Evolutionary conservation across 2,113 vertebrate species (phyloP).

Genomic region (Epinephelus lanceolatus): DNA sequence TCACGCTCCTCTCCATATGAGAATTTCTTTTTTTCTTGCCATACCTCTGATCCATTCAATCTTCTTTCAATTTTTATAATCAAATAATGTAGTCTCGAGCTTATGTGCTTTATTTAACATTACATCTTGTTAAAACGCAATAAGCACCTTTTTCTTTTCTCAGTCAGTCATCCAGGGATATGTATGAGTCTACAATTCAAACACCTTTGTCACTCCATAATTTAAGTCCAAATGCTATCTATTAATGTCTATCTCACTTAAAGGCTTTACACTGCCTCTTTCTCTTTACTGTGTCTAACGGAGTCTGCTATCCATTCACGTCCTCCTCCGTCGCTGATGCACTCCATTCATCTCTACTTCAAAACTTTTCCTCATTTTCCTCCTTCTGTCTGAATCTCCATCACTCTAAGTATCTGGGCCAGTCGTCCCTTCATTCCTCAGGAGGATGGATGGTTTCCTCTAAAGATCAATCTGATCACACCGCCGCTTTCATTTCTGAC

Average conservation of each 20-base stretch:
- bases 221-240: constrained; percentile 16
- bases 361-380: constrained; percentile 58
- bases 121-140: constrained; percentile 18
- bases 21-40: constrained; percentile 13
- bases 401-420: constrained; percentile 57
- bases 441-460: constrained; percentile 69
- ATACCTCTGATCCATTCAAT: constrained; percentile 11
- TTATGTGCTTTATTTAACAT: constrained; percentile 26
- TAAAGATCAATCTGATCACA: constrained; percentile 58
- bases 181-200: background rate
- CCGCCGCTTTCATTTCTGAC: constrained; percentile 56
- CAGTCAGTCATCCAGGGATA: background rate
- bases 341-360: constrained; percentile 58
- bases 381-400: constrained; percentile 49
- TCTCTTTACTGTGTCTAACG: constrained; percentile 25
- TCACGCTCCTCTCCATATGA: constrained; percentile 27
- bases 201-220: constrained; percentile 16
- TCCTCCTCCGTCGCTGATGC: constrained; percentile 31
- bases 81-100: constrained; percentile 15
- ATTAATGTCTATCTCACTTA: constrained; percentile 18
- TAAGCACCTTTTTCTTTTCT: background rate
- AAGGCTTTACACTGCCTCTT: constrained; percentile 1
- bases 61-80: constrained; percentile 35
- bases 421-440: constrained; percentile 59
- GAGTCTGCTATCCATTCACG: constrained; percentile 48